These are phyloP conservation scores for Aptenodytes forsteri DNA, from an alignment of 2,113 vertebrate genomes.

Conservation along the genomic window DNA sequence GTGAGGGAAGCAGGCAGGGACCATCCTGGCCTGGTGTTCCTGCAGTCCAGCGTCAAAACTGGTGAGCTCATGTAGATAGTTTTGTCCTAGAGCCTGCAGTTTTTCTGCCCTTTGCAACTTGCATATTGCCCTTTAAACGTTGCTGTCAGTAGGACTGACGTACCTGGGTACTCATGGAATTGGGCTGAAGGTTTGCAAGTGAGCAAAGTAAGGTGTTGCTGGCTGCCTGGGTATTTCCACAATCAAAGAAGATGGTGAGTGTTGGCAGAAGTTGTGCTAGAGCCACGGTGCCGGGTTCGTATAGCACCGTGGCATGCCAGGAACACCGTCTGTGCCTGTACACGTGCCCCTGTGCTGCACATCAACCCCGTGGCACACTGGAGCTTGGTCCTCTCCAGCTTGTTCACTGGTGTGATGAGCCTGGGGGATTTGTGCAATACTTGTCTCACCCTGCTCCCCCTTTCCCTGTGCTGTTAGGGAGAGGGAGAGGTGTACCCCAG, in stretches of 20 bases:
- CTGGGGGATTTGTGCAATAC: neutral
- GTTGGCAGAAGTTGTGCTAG: neutral
- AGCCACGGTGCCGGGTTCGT: fast-evolving
- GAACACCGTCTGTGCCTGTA: neutral
- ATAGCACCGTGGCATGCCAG: fast-evolving
- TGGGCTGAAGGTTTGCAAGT: neutral
- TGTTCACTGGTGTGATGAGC: neutral
- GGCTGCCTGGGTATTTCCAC: neutral
- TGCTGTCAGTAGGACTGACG: neutral
- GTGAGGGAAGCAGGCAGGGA: neutral
- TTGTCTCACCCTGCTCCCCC: neutral
- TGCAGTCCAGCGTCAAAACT: neutral
- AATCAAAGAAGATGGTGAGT: neutral
- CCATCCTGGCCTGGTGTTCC: neutral
- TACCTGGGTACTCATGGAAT: neutral
- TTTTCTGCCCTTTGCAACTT: neutral
- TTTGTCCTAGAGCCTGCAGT: neutral
- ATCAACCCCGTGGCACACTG: fast-evolving
- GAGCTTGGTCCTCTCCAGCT: neutral
- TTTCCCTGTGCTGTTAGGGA: neutral
- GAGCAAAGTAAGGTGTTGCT: neutral
- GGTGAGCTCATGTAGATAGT: neutral
- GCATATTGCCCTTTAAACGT: neutral
- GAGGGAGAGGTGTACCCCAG: neutral
- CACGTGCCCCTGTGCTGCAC: neutral